Evolutionary conservation across 2,888 invertebrate species (phyloP).

Genomic region (Sphaeridia pumilis): DNA sequence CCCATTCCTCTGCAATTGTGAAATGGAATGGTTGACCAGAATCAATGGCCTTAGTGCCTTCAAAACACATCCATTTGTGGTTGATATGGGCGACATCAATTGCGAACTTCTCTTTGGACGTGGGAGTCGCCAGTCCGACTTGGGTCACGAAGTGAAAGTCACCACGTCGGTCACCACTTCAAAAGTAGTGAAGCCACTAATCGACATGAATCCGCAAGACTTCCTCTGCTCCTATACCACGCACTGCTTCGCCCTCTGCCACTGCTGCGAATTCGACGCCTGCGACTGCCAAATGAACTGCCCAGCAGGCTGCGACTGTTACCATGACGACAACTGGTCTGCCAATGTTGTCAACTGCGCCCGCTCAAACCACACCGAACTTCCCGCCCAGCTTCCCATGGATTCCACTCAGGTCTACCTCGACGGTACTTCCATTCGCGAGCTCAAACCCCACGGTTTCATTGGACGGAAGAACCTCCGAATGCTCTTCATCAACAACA

Average conservation of each 20-base stretch:
- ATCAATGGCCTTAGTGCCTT: constrained; percentile 54
- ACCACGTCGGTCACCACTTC: constrained; percentile 35
- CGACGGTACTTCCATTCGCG: constrained; percentile 66
- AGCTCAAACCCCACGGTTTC: constrained; percentile 71
- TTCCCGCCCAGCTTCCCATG: constrained; percentile 57
- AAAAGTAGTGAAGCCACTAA: constrained; percentile 38
- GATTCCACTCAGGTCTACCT: constrained; percentile 77
- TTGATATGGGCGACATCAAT: constrained; percentile 65
- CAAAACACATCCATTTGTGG: constrained; percentile 62
- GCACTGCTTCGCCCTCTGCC: constrained; percentile 86
- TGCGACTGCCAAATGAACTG: constrained; percentile 96
- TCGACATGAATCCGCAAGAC: constrained; percentile 63
- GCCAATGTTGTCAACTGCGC: constrained; percentile 87
- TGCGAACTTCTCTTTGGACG: constrained; percentile 57
- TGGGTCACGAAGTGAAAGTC: neutral
- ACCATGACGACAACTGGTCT: constrained; percentile 85
- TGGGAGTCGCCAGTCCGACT: neutral
- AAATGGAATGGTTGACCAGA: constrained; percentile 73
- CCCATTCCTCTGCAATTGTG: constrained; percentile 73
- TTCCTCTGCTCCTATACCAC: constrained; percentile 83
- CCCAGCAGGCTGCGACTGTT: constrained; percentile 83
- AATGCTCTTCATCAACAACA: constrained; percentile 65
- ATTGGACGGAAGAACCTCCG: constrained; percentile 71
- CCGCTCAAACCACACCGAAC: constrained; percentile 39
- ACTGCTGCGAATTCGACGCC: constrained; percentile 89